Evolutionary conservation across 2,888 invertebrate genomes (phyloP).

Genomic region (Lithophane socia): DNA sequence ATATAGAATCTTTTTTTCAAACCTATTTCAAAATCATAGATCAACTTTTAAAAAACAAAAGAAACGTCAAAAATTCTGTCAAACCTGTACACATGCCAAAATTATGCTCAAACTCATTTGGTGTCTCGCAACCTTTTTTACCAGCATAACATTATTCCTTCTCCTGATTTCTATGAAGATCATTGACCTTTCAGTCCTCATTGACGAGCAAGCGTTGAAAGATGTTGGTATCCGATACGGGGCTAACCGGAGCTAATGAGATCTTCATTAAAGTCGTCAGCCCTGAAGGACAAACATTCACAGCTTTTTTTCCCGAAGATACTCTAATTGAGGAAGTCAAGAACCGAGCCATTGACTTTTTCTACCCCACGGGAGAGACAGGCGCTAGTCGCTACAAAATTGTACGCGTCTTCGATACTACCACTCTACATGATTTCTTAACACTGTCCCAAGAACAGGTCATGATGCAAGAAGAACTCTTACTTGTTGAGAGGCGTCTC

Average conservation of each 20-base stretch:
- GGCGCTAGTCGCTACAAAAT: conserved; percentile 83
- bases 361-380: conserved; percentile 84
- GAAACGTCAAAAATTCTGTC: conserved; percentile 26
- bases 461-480: conserved; percentile 81
- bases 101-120: conserved; percentile 79
- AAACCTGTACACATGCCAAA: conserved; percentile 57
- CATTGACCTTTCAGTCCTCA: conserved; percentile 30
- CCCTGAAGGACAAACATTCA: conserved; percentile 83
- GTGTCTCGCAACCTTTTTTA: conserved; percentile 74
- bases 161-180: conserved; percentile 66
- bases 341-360: conserved; percentile 82
- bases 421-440: conserved; percentile 84
- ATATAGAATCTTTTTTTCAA: not conserved
- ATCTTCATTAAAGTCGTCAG: conserved; percentile 83
- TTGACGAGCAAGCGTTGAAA: conserved; percentile 24
- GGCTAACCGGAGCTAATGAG: conserved; percentile 73
- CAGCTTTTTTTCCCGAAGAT: conserved; percentile 81
- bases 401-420: conserved; percentile 81
- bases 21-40: not conserved
- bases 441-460: conserved; percentile 84
- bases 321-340: conserved; percentile 85
- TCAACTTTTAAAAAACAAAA: not conserved
- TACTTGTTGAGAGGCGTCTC: conserved; percentile 81
- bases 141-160: conserved; percentile 75
- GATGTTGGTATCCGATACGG: conserved; percentile 84